phyloP scores from a whole-genome alignment of 2,797 vertebrate species.

The Hipposideros larvatus region DNA sequence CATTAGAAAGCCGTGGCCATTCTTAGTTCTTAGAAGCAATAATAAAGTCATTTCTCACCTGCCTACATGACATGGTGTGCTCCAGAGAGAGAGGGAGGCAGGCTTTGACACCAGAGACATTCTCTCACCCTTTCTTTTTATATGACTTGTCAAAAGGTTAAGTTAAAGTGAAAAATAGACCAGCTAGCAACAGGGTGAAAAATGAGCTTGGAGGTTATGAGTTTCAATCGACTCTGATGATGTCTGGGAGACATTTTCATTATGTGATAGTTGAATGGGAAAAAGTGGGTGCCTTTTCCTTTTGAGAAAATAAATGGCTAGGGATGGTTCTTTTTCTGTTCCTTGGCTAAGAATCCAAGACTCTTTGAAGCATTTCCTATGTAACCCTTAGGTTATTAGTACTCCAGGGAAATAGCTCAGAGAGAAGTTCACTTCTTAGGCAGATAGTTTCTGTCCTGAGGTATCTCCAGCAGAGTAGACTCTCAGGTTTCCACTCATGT shows the following conservation, averaged over 20 bases:
- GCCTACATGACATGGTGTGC: constrained; percentile 44
- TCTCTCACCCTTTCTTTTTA: constrained; percentile 76
- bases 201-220: constrained; percentile 64
- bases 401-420: not conserved
- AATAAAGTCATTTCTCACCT: constrained; percentile 74
- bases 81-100: constrained; percentile 52
- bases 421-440: not conserved
- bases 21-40: constrained; percentile 69
- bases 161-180: constrained; percentile 79
- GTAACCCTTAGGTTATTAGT: not conserved
- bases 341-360: not conserved
- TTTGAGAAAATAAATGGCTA: not conserved
- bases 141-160: constrained; percentile 79
- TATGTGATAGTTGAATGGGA: constrained; percentile 41
- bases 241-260: constrained; percentile 78
- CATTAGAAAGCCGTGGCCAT: constrained; percentile 21
- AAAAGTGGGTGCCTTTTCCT: constrained; percentile 45
- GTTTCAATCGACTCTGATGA: constrained; percentile 48
- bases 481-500: not conserved
- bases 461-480: not conserved
- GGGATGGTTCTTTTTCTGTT: not conserved
- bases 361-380: not conserved
- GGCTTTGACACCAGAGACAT: constrained; percentile 46
- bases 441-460: not conserved
- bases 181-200: constrained; percentile 69